phyloP scores from a whole-genome alignment of 2,113 vertebrate species.

The Thalassoma bifasciatum region DNA sequence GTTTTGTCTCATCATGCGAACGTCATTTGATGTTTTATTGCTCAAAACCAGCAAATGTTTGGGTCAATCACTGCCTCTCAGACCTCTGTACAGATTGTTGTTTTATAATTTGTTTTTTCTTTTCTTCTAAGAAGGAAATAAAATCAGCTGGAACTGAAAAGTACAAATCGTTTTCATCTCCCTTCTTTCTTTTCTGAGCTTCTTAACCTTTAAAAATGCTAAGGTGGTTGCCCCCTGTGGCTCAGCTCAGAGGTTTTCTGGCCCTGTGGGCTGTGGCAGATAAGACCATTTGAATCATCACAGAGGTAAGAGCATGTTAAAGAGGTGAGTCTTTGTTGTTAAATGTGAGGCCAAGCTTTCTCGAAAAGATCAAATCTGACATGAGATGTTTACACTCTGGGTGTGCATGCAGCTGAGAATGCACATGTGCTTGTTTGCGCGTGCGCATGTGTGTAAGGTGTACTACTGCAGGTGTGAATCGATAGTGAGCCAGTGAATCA shows the following conservation, averaged over 20 bases:
- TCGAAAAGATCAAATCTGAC: constrained; percentile 20
- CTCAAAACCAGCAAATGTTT: constrained; percentile 95
- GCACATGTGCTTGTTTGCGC: constrained; percentile 28
- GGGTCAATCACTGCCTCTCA: constrained; percentile 99
- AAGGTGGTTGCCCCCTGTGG: neutral
- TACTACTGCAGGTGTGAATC: constrained; percentile 64
- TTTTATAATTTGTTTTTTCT: constrained; percentile 75
- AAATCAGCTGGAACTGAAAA: constrained; percentile 99
- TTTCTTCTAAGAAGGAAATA: constrained; percentile 98
- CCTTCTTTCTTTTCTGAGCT: neutral
- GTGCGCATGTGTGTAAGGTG: constrained; percentile 28
- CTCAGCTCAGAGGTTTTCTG: constrained; percentile 7
- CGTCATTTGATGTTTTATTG: constrained; percentile 86
- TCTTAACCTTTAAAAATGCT: neutral
- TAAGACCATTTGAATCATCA: neutral
- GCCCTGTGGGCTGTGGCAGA: neutral
- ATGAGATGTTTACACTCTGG: constrained; percentile 48
- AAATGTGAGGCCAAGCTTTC: constrained; percentile 6
- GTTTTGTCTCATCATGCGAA: constrained; percentile 90
- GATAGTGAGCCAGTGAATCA: constrained; percentile 57
- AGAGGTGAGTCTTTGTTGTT: constrained; percentile 30
- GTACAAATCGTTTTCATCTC: constrained; percentile 54
- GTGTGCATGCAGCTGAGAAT: neutral
- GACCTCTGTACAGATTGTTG: constrained; percentile 95
- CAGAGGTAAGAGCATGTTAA: neutral